phyloP scores from a whole-genome alignment of 2,888 invertebrate genomes.

The Macrosoma leucophasiata region DNA sequence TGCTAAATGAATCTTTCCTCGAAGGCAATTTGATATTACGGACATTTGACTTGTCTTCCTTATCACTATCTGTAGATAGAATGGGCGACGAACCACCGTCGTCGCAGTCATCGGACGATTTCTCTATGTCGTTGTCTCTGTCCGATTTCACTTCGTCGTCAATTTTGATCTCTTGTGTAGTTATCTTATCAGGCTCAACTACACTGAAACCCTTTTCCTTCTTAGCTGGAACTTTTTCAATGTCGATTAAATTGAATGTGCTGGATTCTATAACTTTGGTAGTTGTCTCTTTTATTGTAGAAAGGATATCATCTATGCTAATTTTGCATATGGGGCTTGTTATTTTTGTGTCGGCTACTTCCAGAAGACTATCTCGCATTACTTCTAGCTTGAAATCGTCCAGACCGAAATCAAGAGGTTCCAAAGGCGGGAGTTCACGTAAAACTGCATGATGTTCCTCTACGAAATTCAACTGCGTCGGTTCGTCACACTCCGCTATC shows the following conservation, averaged over 20 bases:
- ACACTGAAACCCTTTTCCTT: slow-evolving; percentile 61
- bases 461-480: slow-evolving; percentile 59
- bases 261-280: slow-evolving; percentile 50
- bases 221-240: slow-evolving; percentile 56
- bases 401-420: slow-evolving; percentile 56
- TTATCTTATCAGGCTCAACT: slow-evolving; percentile 59
- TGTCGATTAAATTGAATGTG: slow-evolving; percentile 60
- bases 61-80: slow-evolving; percentile 75
- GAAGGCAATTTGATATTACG: slow-evolving; percentile 50
- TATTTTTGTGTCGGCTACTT: slow-evolving; percentile 45
- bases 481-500: slow-evolving; percentile 66
- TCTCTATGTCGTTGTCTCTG: slow-evolving; percentile 58
- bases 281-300: slow-evolving; percentile 58
- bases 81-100: slow-evolving; percentile 72
- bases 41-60: slow-evolving; percentile 57
- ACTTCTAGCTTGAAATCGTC: slow-evolving; percentile 65
- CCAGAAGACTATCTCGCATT: slow-evolving; percentile 63
- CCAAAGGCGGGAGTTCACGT: slow-evolving; percentile 56
- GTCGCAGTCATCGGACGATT: slow-evolving; percentile 77
- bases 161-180: slow-evolving; percentile 53
- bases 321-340: slow-evolving; percentile 66
- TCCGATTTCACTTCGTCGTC: slow-evolving; percentile 50
- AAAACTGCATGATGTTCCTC: slow-evolving; percentile 62
- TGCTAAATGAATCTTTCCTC: too few species aligned
- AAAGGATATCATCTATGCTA: slow-evolving; percentile 62